Conservation (phyloP, 2,888 invertebrate genomes). For the Drosophila differens region DNA sequence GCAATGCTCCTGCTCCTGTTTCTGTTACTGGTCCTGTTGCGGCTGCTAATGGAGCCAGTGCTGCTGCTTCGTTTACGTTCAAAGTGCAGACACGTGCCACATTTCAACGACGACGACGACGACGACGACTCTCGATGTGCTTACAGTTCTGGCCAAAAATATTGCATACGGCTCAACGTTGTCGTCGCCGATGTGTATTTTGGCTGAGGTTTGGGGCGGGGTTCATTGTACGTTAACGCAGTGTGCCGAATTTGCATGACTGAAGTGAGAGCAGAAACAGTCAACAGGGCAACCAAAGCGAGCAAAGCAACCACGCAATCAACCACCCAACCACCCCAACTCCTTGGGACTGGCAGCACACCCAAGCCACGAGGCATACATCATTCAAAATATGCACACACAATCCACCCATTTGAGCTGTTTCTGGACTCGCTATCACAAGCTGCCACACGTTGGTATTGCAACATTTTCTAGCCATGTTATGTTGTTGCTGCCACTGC, state of each 20-base stretch:
- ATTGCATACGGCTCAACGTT: conserved; percentile 47
- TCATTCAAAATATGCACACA: conserved; percentile 75
- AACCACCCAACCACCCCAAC: conserved; percentile 31
- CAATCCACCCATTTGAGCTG: conserved; percentile 61
- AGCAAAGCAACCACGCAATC: conserved; percentile 18
- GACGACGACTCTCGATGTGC: conserved; percentile 3
- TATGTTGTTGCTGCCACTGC: conserved; percentile 25
- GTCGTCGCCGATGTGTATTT: conserved; percentile 34
- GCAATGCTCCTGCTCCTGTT: neutral
- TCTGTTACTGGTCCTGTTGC: neutral
- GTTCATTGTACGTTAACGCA: conserved; percentile 70
- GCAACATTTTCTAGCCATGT: conserved; percentile 75
- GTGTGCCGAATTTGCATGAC: conserved; percentile 75
- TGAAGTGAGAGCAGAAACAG: conserved; percentile 11
- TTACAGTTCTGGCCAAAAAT: conserved; percentile 62
- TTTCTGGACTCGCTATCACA: conserved; percentile 66
- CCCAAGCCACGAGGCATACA: conserved; percentile 48
- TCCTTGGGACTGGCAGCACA: conserved; percentile 5
- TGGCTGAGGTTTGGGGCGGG: neutral
- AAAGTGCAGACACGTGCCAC: conserved; percentile 82
- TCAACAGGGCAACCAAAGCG: conserved; percentile 9
- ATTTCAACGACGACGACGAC: conserved; percentile 19
- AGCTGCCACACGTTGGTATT: conserved; percentile 79
- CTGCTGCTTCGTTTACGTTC: conserved; percentile 70
- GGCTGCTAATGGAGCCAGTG: conserved; percentile 67